A percentile compares a stretch with the other conserved stretches of the same genome.
These are phyloP conservation scores for Columba livia DNA, from an alignment of 2,113 vertebrate genomes.

Conservation along the genomic window DNA sequence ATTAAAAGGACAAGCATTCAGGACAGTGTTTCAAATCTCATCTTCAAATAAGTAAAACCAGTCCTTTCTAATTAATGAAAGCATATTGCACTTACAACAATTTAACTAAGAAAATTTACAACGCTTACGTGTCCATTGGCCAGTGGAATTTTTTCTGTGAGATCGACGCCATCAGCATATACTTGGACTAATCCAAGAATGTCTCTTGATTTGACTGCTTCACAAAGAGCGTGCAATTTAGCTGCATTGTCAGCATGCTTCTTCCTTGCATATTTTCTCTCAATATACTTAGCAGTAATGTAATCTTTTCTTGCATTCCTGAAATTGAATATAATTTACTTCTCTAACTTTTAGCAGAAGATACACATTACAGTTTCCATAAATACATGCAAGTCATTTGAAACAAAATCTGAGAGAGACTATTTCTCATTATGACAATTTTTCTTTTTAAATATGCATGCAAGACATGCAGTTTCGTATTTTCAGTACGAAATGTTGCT, in stretches of 20 bases:
- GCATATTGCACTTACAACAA: not conserved
- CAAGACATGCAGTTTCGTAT: not conserved
- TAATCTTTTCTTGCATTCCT: slow-evolving; percentile 96
- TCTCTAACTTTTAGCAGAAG: not conserved
- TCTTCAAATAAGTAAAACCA: not conserved
- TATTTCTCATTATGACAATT: not conserved
- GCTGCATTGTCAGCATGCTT: slow-evolving; percentile 73
- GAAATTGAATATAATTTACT: slow-evolving; percentile 26
- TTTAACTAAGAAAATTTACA: not conserved
- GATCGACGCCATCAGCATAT: slow-evolving; percentile 90
- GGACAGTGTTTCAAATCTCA: not conserved
- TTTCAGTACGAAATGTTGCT: not conserved
- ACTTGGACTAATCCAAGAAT: slow-evolving; percentile 90
- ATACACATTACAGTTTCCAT: slow-evolving; percentile 1
- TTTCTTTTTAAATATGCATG: not conserved
- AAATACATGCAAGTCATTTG: not conserved
- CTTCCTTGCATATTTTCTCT: slow-evolving; percentile 84
- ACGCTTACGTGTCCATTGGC: slow-evolving; percentile 90
- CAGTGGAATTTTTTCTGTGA: slow-evolving; percentile 86
- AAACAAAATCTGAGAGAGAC: not conserved
- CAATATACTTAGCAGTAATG: slow-evolving; percentile 95
- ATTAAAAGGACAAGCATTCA: not conserved
- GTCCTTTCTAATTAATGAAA: not conserved
- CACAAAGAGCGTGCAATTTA: slow-evolving; percentile 83
- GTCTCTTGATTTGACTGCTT: slow-evolving; percentile 87